Evolutionary conservation across 2,888 invertebrate genomes (phyloP).

Genomic region (Abscondita cerata): DNA sequence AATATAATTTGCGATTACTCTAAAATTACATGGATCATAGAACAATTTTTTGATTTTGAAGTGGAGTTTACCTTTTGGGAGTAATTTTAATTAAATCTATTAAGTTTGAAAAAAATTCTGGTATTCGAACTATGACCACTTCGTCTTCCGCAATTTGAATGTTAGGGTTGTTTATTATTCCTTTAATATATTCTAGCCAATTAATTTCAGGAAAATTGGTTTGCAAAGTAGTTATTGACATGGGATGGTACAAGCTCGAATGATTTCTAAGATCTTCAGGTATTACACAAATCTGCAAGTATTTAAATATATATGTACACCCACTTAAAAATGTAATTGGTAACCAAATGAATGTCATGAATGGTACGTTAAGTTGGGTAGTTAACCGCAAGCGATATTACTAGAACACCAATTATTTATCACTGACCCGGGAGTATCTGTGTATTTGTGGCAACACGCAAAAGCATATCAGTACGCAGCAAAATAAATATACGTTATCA

Average conservation of each 20-base stretch:
- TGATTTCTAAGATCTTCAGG: constrained; percentile 69
- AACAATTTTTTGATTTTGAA: too few species aligned
- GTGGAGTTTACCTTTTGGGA: constrained; percentile 58
- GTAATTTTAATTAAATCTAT: constrained; percentile 65
- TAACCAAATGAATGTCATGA: too few species aligned
- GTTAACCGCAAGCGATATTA: too few species aligned
- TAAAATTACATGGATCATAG: constrained; percentile 42
- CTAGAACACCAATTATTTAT: too few species aligned
- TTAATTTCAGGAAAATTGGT: constrained; percentile 76
- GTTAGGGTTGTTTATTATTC: constrained; percentile 69
- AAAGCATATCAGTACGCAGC: too few species aligned
- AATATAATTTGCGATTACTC: constrained; percentile 86
- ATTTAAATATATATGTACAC: too few species aligned
- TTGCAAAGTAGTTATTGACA: constrained; percentile 79
- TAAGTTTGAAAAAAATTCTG: constrained; percentile 77
- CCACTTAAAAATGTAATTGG: too few species aligned
- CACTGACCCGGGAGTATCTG: too few species aligned
- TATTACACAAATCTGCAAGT: too few species aligned
- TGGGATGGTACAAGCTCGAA: constrained; percentile 89
- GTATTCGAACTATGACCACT: constrained; percentile 83
- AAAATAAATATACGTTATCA: too few species aligned
- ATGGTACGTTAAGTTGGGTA: too few species aligned
- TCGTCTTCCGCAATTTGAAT: constrained; percentile 72
- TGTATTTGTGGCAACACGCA: too few species aligned
- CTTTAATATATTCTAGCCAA: constrained; percentile 86